A percentile compares a stretch with the other conserved stretches of the same genome.
Conservation (phyloP, 2,888 invertebrate species). For the Ormyrus rosae region DNA sequence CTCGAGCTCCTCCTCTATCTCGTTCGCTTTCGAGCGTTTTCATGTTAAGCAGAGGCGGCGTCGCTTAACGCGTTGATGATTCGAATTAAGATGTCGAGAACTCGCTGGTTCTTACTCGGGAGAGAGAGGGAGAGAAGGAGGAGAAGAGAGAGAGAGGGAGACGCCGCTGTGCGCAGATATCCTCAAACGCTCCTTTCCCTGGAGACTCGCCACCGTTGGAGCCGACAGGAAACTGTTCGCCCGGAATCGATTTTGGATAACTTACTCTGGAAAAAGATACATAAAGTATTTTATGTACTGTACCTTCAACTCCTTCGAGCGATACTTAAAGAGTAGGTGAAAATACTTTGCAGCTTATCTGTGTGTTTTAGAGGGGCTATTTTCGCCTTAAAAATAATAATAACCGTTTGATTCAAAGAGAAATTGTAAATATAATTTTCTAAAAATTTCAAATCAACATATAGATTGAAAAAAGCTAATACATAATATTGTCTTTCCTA, state of each 20-base stretch:
- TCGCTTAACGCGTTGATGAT: slow-evolving; percentile 54
- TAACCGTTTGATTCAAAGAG: no score
- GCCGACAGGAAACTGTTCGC: slow-evolving; percentile 27
- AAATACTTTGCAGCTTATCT: no score
- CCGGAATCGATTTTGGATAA: slow-evolving; percentile 37
- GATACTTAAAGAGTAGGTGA: no score
- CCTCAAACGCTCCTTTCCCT: slow-evolving; percentile 38
- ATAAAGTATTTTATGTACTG: no score
- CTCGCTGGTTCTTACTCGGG: slow-evolving; percentile 8
- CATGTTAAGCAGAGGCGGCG: slow-evolving; percentile 34
- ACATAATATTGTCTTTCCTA: no score
- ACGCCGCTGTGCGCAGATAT: slow-evolving; percentile 15
- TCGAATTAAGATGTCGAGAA: slow-evolving; percentile 47
- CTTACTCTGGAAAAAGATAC: neutral
- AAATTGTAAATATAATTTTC: no score
- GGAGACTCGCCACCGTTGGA: slow-evolving; percentile 36
- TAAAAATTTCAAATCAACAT: no score
- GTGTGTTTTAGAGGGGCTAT: no score
- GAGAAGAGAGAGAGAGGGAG: neutral
- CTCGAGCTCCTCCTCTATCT: no score
- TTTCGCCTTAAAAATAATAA: no score
- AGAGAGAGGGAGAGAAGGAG: slow-evolving; percentile 13
- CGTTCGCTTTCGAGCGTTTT: neutral
- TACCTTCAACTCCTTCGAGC: no score
- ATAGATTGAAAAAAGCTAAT: no score